A percentile compares a stretch with the other conserved stretches of the same genome.
phyloP scores from a whole-genome alignment of 2,888 invertebrate species.

The Cantharis flavilabris region DNA sequence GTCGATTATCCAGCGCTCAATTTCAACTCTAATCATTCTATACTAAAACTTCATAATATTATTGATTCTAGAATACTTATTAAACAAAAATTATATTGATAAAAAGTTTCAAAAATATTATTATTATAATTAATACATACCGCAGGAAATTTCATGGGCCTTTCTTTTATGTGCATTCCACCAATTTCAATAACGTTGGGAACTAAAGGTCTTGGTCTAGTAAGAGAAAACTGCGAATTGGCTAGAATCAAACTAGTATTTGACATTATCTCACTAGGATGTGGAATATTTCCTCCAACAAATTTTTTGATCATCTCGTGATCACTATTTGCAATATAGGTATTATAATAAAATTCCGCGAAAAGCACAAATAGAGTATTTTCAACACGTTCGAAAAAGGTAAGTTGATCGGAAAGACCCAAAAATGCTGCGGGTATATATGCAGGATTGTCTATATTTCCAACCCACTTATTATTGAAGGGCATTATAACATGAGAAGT shows the following conservation, averaged over 20 bases:
- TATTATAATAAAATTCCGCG: background rate
- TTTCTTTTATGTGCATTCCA: conserved; percentile 56
- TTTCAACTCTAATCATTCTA: no score
- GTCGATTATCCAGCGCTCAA: no score
- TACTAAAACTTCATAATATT: no score
- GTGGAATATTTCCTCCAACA: conserved; percentile 39
- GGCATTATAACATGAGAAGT: conserved; percentile 58
- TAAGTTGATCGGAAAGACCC: conserved; percentile 38
- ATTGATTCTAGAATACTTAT: no score
- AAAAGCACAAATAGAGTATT: conserved; percentile 35
- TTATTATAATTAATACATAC: conserved; percentile 26
- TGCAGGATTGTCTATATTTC: conserved; percentile 56
- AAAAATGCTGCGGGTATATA: conserved; percentile 56
- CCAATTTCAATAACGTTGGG: conserved; percentile 60
- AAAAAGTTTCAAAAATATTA: no score
- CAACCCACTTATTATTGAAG: conserved; percentile 55
- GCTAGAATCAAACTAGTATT: conserved; percentile 57
- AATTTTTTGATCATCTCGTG: conserved; percentile 31
- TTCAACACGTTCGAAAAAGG: conserved; percentile 34
- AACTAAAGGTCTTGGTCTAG: conserved; percentile 54
- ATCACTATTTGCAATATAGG: conserved; percentile 11
- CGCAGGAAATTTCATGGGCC: conserved; percentile 40
- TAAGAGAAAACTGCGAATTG: conserved; percentile 56
- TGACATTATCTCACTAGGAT: conserved; percentile 50
- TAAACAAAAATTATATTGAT: no score